phyloP scores from a whole-genome alignment of 2,113 vertebrate species.

The Eulemur macaco region DNA sequence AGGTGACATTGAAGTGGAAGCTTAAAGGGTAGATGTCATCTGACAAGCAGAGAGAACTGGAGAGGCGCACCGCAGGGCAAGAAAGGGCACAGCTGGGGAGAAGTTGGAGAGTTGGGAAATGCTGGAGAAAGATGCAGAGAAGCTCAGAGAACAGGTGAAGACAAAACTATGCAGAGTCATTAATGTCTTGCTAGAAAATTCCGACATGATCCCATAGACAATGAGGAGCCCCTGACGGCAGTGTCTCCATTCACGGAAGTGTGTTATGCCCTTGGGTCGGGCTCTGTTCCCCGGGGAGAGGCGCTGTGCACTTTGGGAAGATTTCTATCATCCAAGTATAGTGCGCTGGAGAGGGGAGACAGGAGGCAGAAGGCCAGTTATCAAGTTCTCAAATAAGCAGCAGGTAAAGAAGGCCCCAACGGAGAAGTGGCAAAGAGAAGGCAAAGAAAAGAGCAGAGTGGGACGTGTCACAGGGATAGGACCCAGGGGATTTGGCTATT shows the following conservation, averaged over 20 bases:
- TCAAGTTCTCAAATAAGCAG: neutral
- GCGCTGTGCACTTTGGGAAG: neutral
- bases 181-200: neutral
- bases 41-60: neutral
- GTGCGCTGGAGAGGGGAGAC: neutral
- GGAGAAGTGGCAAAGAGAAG: neutral
- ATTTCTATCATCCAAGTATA: neutral
- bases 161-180: neutral
- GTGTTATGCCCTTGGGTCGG: neutral
- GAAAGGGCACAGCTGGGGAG: neutral
- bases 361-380: neutral
- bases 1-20: neutral
- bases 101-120: neutral
- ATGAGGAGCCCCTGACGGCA: too few species aligned
- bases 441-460: neutral
- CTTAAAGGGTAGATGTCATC: neutral
- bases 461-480: fast-evolving
- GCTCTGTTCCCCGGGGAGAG: neutral
- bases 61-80: neutral
- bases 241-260: neutral
- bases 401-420: neutral
- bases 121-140: neutral
- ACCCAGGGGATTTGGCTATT: neutral
- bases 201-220: neutral
- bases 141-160: neutral